Evolutionary conservation across 2,888 invertebrate species (phyloP), one percentile per base, ranked within the genome.

Genomic region (Periphyllus acericola): DNA sequence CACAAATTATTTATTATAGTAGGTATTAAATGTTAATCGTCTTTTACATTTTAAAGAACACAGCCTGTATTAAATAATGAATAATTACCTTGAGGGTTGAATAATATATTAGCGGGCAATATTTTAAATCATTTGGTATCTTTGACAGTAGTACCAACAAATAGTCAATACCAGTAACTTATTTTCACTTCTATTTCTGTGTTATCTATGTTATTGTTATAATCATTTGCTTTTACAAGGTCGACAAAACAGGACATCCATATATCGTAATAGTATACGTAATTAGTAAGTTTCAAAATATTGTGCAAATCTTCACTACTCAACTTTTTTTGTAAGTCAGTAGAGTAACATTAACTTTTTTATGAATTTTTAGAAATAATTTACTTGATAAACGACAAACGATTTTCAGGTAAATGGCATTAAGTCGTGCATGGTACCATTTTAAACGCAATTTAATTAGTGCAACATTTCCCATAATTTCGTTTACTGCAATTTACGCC

Each of bases 401-500:
- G 91, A 29, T 19, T 80, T 80, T 36, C 80, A 87, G 87, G 80
- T 87, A 81, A 87, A 87, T 87, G 87, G 87, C 79, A 81, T 74
- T 87, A 6, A 46, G 25, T 74, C 87, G 80, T 40, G 60, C n/a
- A n/a, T 87, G 87, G 87, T 87, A 87, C 19, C 80, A 87, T 6
- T 11, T 87, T 21, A 87, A 81, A 81, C 87, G 87, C 11, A 87
- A 87, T 40, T 46, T 80, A 40, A 14, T 60, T 25, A 76, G 74
- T 94, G 89, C 94, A 46, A 87, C 80, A 32, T 74, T 96, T 91
- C 96, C 96, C 29, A 92, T 93, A 66, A 89, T 95, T 90, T 91
- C 94, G 88, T 92, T 91, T 52, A 90, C 92, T 36, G 90, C 93
- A 4, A 96, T 97, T 91, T 95, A 93, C 92, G 93, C 94, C 9